Evolutionary conservation across 2,113 vertebrate species (phyloP).

Genomic region (Chaetodon trifascialis): DNA sequence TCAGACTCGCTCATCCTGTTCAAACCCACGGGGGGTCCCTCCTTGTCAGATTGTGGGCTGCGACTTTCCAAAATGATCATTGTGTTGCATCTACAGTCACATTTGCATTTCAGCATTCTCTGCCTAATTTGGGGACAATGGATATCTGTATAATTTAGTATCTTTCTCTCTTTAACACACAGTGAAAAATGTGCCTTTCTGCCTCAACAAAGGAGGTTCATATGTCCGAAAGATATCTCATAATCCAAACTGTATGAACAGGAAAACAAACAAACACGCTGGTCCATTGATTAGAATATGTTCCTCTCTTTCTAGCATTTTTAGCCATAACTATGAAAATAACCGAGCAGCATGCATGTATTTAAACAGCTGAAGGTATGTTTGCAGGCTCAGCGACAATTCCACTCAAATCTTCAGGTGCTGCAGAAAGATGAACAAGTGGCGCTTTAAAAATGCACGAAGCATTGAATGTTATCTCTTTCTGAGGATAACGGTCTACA

Average conservation of each 20-base stretch:
- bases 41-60: neutral
- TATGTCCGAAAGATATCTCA: neutral
- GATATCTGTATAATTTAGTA: neutral
- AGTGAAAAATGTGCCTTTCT: neutral
- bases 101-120: neutral
- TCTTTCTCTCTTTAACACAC: neutral
- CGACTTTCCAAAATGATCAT: neutral
- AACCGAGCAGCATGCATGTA: neutral
- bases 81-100: neutral
- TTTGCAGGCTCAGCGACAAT: neutral
- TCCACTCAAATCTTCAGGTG: too few relatives aligned
- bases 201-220: neutral
- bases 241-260: too few relatives aligned
- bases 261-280: too few relatives aligned
- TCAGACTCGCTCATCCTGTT: slow-evolving; percentile 2
- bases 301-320: neutral
- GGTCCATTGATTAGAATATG: too few relatives aligned
- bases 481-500: neutral
- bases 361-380: neutral
- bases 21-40: neutral
- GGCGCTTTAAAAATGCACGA: neutral
- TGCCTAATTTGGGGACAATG: neutral
- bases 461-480: neutral
- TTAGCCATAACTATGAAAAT: neutral
- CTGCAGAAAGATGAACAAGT: too few relatives aligned